Percentiles rank a stretch among this genome's conserved stretches.
Evolutionary conservation across 1,140 invertebrate genomes (phyloP).

Genomic region (Bombus superbus): DNA sequence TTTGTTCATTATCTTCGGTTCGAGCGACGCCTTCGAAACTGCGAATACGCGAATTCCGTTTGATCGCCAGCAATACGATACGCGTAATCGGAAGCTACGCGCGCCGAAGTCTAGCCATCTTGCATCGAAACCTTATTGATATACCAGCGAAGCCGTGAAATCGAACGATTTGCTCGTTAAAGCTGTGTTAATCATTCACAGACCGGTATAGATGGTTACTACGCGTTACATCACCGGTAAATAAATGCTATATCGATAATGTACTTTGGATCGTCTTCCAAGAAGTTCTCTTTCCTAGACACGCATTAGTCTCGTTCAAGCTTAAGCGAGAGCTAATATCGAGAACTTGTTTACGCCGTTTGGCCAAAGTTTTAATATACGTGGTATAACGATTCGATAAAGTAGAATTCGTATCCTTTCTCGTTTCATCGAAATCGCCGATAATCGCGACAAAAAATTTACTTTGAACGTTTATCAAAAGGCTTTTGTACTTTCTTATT

Average conservation of each 20-base stretch:
- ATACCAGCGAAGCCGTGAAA: constrained; percentile 72
- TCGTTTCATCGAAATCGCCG: too few relatives aligned
- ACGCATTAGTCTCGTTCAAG: too few relatives aligned
- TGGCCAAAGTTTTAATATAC: too few relatives aligned
- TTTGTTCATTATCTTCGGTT: not conserved
- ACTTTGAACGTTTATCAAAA: too few relatives aligned
- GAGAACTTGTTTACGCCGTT: too few relatives aligned
- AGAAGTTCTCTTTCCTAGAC: not conserved
- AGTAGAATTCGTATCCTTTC: not conserved
- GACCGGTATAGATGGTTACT: constrained; percentile 34
- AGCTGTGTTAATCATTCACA: constrained; percentile 77
- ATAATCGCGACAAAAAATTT: not conserved
- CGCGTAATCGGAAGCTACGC: not conserved
- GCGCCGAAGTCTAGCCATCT: too few relatives aligned
- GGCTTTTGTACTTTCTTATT: not conserved
- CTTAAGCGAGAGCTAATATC: too few relatives aligned
- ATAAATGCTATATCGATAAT: constrained; percentile 56
- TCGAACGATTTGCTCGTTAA: constrained; percentile 77
- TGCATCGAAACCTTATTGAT: not conserved
- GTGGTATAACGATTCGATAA: too few relatives aligned
- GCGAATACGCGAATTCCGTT: not conserved
- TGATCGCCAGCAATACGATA: not conserved
- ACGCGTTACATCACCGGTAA: constrained; percentile 61
- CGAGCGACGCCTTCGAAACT: not conserved
- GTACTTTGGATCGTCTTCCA: not conserved